phyloP scores from a whole-genome alignment of 2,113 vertebrate genomes.

The Nannospalax galili region DNA sequence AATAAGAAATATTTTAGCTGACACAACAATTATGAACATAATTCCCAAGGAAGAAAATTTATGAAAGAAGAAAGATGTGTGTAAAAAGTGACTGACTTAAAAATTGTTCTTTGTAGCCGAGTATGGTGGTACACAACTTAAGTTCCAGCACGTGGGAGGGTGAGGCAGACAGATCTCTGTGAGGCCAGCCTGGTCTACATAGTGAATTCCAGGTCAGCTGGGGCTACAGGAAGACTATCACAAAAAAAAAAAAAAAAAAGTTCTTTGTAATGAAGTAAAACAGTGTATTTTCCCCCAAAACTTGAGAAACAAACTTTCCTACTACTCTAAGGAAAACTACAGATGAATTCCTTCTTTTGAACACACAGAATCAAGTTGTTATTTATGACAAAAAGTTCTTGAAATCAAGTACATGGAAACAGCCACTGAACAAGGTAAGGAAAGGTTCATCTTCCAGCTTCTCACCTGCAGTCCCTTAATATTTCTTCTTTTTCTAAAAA shows the following conservation, averaged over 20 bases:
- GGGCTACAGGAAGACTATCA: too few species aligned
- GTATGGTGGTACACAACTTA: too few species aligned
- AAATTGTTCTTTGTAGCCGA: constrained; percentile 9
- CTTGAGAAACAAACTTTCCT: not conserved
- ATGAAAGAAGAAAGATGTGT: not conserved
- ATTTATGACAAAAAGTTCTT: not conserved
- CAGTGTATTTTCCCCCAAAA: not conserved
- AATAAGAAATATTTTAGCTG: constrained; percentile 71
- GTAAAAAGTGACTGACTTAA: constrained; percentile 48
- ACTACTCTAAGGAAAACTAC: not conserved
- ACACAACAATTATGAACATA: constrained; percentile 36
- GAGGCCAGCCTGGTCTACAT: too few species aligned
- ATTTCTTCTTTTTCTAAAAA: too few species aligned
- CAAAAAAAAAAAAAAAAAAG: too few species aligned
- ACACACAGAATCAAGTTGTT: constrained; percentile 43
- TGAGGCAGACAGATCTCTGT: too few species aligned
- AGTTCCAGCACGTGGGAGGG: too few species aligned
- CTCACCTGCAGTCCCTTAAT: too few species aligned
- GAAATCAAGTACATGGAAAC: not conserved
- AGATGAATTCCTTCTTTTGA: constrained; percentile 43
- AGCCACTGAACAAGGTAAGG: not conserved
- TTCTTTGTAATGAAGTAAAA: constrained; percentile 50
- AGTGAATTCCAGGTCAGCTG: too few species aligned
- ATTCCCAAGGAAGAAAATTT: constrained; percentile 48
- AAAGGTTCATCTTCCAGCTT: not conserved